phyloP scores from a whole-genome alignment of 1,140 invertebrate species.

The Tetragnatha versicolor region DNA sequence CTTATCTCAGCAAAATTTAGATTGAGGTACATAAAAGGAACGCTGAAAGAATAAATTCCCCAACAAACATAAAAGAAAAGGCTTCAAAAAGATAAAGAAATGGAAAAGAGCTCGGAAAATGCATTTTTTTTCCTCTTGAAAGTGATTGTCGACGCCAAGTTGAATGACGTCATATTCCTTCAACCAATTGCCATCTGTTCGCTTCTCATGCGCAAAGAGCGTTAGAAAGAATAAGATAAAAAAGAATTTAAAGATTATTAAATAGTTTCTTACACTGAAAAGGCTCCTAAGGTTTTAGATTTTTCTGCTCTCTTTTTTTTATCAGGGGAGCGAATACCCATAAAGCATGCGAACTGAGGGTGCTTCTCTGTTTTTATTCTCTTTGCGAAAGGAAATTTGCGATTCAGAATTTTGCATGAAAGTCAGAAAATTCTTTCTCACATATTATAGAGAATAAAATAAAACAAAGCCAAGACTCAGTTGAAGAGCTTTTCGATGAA shows the following conservation, averaged over 20 bases:
- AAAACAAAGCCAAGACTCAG: no score
- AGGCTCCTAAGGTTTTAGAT: neutral
- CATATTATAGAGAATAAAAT: no score
- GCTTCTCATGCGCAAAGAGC: slow-evolving; percentile 33
- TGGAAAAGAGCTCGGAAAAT: no score
- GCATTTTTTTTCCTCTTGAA: neutral
- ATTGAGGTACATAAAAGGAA: no score
- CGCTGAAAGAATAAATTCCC: no score
- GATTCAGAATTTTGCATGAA: slow-evolving; percentile 22
- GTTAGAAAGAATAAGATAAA: slow-evolving; percentile 6
- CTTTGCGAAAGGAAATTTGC: slow-evolving; percentile 24
- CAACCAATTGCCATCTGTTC: slow-evolving; percentile 50
- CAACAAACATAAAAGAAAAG: no score
- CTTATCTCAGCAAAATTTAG: no score
- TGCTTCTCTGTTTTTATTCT: neutral
- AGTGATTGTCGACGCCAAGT: slow-evolving; percentile 10
- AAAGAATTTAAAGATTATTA: slow-evolving; percentile 22
- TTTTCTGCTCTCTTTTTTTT: slow-evolving; percentile 1
- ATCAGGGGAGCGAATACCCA: neutral
- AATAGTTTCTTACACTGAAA: slow-evolving; percentile 5
- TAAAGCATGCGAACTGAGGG: slow-evolving; percentile 10
- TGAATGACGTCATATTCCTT: slow-evolving; percentile 52
- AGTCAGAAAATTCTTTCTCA: no score
- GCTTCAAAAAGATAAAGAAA: no score
- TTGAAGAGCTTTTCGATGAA: no score